Evolutionary conservation across 2,888 invertebrate genomes (phyloP).

Genomic region (Stramonita haemastoma): DNA sequence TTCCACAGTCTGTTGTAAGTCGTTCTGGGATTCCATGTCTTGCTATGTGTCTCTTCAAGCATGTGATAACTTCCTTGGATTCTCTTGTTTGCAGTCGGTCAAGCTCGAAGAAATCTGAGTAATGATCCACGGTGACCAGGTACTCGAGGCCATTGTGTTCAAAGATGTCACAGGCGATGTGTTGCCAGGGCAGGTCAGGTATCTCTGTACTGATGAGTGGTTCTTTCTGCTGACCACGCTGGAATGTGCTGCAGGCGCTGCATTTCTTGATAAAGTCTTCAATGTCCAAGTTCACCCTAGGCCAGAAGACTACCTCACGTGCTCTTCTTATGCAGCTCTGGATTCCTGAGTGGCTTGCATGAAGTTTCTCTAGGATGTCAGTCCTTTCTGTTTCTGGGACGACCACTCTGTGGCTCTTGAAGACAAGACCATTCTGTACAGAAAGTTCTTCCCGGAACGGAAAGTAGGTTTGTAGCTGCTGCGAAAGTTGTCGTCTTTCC

Average conservation of each 20-base stretch:
- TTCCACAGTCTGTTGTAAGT: background rate
- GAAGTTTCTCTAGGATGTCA: background rate
- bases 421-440: background rate
- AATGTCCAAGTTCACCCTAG: background rate
- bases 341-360: conserved; percentile 1
- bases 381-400: background rate
- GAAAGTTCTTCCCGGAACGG: background rate
- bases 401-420: background rate
- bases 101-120: background rate
- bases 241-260: background rate
- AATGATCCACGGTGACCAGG: background rate
- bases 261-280: background rate
- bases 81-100: background rate
- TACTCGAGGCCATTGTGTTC: background rate
- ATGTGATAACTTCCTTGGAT: background rate
- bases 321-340: background rate
- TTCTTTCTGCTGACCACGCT: background rate
- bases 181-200: background rate
- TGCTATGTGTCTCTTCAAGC: background rate
- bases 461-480: background rate
- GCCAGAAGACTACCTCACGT: background rate
- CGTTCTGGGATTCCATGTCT: background rate
- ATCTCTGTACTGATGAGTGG: background rate
- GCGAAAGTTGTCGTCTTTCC: background rate
- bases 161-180: background rate